These are phyloP conservation scores for Eristalinus sepulchralis DNA, from an alignment of 2,888 invertebrate species.

Conservation along the genomic window DNA sequence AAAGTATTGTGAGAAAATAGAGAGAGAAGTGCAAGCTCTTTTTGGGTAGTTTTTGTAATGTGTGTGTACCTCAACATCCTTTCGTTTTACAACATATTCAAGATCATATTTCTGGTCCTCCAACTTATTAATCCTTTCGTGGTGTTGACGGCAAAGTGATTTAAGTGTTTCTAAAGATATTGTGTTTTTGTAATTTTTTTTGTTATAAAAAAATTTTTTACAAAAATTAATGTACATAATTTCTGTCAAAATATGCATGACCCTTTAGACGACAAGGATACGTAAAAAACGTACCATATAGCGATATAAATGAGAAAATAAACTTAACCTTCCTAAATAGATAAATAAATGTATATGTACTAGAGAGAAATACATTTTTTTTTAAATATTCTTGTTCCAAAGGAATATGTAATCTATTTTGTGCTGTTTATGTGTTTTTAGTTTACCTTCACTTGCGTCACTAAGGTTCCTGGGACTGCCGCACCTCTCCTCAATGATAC, in stretches of 20 bases:
- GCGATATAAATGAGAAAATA: neutral
- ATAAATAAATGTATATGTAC: conserved; percentile 1
- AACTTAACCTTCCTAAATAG: conserved; percentile 27
- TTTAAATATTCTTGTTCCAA: conserved; percentile 33
- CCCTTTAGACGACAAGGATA: conserved; percentile 17
- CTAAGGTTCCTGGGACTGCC: conserved; percentile 95
- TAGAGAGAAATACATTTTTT: conserved; percentile 18
- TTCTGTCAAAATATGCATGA: conserved; percentile 24
- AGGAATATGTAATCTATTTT: neutral
- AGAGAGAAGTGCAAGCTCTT: conserved; percentile 68
- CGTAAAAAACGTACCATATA: neutral
- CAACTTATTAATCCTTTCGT: conserved; percentile 92
- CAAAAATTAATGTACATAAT: conserved; percentile 10
- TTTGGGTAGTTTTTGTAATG: conserved; percentile 59
- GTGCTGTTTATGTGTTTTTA: conserved; percentile 25
- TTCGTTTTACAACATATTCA: conserved; percentile 98
- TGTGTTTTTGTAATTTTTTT: conserved; percentile 60
- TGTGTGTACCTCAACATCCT: conserved; percentile 97
- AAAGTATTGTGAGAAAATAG: conserved; percentile 50
- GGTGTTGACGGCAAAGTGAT: conserved; percentile 91
- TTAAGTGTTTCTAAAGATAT: conserved; percentile 87
- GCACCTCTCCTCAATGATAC: conserved; percentile 97
- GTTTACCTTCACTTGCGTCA: conserved; percentile 95
- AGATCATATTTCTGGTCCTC: conserved; percentile 99
- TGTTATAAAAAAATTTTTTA: conserved; percentile 47